A percentile compares a stretch with the other conserved stretches of the same genome.
These are phyloP conservation scores for Eugnorisma glareosa DNA, from an alignment of 2,888 invertebrate genomes.

Conservation along the genomic window DNA sequence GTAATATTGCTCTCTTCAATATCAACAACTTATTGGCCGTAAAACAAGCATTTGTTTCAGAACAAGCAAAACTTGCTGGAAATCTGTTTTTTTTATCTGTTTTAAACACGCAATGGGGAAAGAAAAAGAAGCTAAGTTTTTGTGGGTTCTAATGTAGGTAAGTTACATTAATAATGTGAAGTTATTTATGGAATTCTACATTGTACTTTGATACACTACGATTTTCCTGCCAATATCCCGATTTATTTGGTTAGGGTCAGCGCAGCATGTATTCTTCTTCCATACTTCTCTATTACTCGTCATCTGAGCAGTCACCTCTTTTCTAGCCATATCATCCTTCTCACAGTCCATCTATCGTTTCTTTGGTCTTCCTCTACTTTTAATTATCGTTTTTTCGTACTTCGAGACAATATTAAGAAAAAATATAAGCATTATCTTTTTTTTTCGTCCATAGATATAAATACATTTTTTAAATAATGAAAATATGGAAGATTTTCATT, in stretches of 20 bases:
- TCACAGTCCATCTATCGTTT: too few species aligned
- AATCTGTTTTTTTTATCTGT: constrained; percentile 28
- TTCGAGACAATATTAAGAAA: neutral
- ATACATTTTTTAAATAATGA: too few species aligned
- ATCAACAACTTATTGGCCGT: constrained; percentile 35
- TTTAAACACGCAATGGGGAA: constrained; percentile 28
- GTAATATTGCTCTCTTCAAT: constrained; percentile 31
- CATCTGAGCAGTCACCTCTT: too few species aligned
- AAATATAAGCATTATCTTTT: too few species aligned
- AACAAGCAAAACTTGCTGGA: constrained; percentile 10
- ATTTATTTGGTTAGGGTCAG: too few species aligned
- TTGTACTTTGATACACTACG: neutral
- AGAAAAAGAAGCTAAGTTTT: constrained; percentile 18
- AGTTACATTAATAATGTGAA: neutral
- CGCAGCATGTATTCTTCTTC: too few species aligned
- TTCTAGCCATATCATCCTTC: too few species aligned
- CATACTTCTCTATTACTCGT: too few species aligned
- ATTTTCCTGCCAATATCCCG: too few species aligned
- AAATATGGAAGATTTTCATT: too few species aligned
- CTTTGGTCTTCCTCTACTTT: too few species aligned
- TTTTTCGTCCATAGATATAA: too few species aligned
- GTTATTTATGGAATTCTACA: neutral
- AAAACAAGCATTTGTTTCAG: constrained; percentile 29
- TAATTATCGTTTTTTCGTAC: neutral
- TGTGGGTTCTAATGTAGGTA: neutral